Conservation (phyloP, 2,113 vertebrate species). For the Syngnathus scovelli region DNA sequence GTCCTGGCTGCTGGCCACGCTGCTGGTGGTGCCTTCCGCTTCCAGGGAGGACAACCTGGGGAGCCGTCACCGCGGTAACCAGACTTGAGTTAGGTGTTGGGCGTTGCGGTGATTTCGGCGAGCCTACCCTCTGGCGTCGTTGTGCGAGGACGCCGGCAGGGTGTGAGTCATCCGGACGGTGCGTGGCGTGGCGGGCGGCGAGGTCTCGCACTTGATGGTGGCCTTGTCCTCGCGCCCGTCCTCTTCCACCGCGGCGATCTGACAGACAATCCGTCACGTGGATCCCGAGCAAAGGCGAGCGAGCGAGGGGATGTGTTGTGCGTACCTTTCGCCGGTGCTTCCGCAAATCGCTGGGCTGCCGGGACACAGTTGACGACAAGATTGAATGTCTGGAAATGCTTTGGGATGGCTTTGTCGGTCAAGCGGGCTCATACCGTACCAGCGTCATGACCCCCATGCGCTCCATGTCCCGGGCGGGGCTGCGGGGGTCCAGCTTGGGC, state of each 20-base stretch:
- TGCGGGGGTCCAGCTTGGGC: conserved; percentile 91
- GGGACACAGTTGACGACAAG: conserved; percentile 7
- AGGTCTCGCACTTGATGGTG: conserved; percentile 98
- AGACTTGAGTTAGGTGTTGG: background rate
- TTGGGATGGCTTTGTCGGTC: too few relatives aligned
- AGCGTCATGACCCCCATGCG: conserved; percentile 97
- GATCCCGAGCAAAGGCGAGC: background rate
- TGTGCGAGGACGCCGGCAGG: conserved; percentile 93
- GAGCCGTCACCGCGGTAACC: too few relatives aligned
- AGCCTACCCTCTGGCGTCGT: conserved; percentile 85
- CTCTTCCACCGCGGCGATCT: conserved; percentile 96
- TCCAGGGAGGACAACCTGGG: conserved; percentile 85
- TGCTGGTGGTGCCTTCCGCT: conserved; percentile 86
- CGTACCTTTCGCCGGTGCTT: conserved; percentile 98
- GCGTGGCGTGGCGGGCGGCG: conserved; percentile 90
- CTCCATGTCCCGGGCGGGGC: conserved; percentile 92
- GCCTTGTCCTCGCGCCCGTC: conserved; percentile 96
- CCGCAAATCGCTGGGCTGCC: conserved; percentile 92
- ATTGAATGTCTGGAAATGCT: too few relatives aligned
- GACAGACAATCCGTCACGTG: background rate
- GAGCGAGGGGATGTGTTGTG: fast-evolving
- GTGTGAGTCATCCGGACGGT: conserved; percentile 94
- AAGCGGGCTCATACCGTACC: conserved; percentile 63
- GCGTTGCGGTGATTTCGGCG: too few relatives aligned
- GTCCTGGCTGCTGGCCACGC: conserved; percentile 91